Evolutionary conservation across 2,797 vertebrate species (phyloP).

Genomic region (Merluccius polli): DNA sequence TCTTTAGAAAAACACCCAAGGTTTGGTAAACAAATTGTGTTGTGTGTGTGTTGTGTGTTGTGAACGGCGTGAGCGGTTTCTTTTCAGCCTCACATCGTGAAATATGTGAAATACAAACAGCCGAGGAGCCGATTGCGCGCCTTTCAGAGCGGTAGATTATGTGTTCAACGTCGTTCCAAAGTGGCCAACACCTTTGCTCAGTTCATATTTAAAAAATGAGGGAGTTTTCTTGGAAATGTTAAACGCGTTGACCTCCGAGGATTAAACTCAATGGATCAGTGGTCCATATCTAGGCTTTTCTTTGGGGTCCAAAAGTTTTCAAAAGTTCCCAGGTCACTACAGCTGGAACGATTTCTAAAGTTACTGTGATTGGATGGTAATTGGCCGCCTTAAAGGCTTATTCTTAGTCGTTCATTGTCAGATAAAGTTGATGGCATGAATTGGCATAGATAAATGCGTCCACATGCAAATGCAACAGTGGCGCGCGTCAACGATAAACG

Average conservation of each 20-base stretch:
- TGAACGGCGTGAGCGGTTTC: neutral
- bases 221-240: constrained; percentile 21
- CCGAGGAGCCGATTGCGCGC: neutral
- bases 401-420: too few species aligned
- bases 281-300: constrained; percentile 36
- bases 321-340: constrained; percentile 25
- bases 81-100: neutral
- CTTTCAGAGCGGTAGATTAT: neutral
- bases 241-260: constrained; percentile 54
- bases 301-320: constrained; percentile 36
- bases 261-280: constrained; percentile 52
- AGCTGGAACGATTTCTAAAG: neutral
- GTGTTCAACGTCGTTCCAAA: neutral
- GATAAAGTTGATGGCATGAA: neutral
- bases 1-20: neutral
- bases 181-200: neutral
- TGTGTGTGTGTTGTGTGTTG: too few species aligned
- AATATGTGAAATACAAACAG: neutral
- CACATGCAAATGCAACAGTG: neutral
- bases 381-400: neutral
- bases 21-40: neutral
- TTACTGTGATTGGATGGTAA: neutral
- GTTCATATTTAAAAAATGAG: neutral
- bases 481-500: neutral
- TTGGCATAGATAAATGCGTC: too few species aligned